These are phyloP conservation scores for Aethina tumida DNA, from an alignment of 1,140 invertebrate species.

Conservation along the genomic window DNA sequence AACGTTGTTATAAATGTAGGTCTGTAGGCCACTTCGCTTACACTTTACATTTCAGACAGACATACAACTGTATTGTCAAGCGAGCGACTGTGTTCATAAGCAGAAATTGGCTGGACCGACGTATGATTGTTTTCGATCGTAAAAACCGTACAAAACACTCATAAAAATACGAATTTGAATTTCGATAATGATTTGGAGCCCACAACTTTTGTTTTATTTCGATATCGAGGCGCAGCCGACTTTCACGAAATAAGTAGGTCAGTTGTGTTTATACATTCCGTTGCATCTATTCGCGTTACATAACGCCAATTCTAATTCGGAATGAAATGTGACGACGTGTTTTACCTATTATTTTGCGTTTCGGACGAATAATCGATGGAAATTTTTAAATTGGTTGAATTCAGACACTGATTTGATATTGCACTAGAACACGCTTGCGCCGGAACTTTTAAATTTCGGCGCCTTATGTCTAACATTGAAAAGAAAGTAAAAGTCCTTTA, in stretches of 20 bases:
- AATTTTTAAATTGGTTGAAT: background rate
- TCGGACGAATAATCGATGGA: slow-evolving; percentile 2
- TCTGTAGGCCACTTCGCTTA: slow-evolving; percentile 61
- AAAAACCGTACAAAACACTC: background rate
- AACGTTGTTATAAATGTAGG: slow-evolving; percentile 52
- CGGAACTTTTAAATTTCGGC: slow-evolving; percentile 12
- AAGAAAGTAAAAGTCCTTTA: slow-evolving; percentile 11
- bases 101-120: slow-evolving; percentile 4
- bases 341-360: slow-evolving; percentile 10
- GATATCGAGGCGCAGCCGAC: slow-evolving; percentile 8
- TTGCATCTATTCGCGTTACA: slow-evolving; percentile 17
- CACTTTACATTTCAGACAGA: slow-evolving; percentile 44
- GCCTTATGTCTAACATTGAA: slow-evolving; percentile 7
- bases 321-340: slow-evolving; percentile 10
- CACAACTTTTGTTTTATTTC: background rate
- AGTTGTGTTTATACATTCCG: slow-evolving; percentile 20
- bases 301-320: slow-evolving; percentile 17
- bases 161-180: slow-evolving; percentile 2
- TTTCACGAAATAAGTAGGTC: slow-evolving; percentile 24
- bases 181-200: background rate
- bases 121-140: background rate
- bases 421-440: slow-evolving; percentile 1
- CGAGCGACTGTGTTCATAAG: slow-evolving; percentile 11
- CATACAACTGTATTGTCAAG: slow-evolving; percentile 27
- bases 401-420: background rate